phyloP scores from a whole-genome alignment of 2,113 vertebrate species.

The Semnornis frantzii region DNA sequence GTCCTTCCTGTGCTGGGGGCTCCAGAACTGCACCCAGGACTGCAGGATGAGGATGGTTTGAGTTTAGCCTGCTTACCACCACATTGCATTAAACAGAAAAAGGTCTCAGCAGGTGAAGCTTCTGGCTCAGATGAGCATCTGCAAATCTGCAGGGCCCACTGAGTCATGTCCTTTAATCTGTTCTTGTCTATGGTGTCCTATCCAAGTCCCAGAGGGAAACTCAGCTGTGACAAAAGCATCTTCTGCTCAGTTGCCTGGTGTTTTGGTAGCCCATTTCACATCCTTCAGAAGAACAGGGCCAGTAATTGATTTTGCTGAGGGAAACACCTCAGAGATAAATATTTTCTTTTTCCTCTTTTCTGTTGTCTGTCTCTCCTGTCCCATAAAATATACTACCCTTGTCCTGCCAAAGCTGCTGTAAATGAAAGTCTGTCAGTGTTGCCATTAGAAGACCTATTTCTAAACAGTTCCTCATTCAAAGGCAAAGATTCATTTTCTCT shows the following conservation, averaged over 20 bases:
- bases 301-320: constrained; percentile 59
- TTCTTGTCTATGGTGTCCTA: neutral
- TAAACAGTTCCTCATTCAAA: constrained; percentile 40
- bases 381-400: constrained; percentile 7
- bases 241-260: neutral
- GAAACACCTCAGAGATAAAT: constrained; percentile 62
- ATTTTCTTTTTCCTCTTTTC: constrained; percentile 28
- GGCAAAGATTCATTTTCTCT: constrained; percentile 17
- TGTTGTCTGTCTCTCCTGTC: neutral
- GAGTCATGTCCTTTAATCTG: neutral
- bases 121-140: neutral
- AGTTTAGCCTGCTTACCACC: neutral
- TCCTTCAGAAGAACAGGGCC: neutral
- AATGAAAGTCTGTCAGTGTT: constrained; percentile 25
- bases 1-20: no score
- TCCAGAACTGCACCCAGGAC: no score
- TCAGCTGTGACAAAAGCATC: constrained; percentile 23
- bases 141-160: neutral
- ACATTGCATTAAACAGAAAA: neutral
- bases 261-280: neutral
- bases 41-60: neutral
- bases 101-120: neutral
- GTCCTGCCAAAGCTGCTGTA: neutral
- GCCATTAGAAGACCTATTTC: constrained; percentile 26
- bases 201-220: constrained; percentile 4